Evolutionary conservation across 2,888 invertebrate genomes (phyloP).

Genomic region (Chalcosyrphus nemorum): DNA sequence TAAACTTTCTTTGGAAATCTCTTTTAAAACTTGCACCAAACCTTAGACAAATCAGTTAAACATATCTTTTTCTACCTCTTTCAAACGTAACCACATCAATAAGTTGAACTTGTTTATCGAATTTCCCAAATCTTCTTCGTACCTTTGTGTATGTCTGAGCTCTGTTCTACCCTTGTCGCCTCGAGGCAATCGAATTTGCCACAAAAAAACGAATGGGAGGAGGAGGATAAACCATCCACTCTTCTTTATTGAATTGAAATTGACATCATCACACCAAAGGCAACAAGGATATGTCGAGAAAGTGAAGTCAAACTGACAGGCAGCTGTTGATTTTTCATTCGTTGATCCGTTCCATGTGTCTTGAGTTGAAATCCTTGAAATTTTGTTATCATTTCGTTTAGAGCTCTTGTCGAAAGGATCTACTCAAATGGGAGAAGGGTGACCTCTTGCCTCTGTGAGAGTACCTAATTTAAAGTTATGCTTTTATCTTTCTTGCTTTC

Average conservation of each 20-base stretch:
- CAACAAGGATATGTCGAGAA: conserved; percentile 8
- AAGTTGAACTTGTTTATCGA: conserved; percentile 42
- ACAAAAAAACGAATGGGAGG: not conserved
- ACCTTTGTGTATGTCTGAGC: not conserved
- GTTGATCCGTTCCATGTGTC: conserved; percentile 53
- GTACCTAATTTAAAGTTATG: conserved; percentile 63
- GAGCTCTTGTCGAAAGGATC: conserved; percentile 8
- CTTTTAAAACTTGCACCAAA: conserved; percentile 7
- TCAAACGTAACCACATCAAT: conserved; percentile 26
- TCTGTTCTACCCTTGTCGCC: not conserved
- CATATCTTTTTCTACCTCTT: not conserved
- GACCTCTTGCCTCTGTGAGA: conserved; percentile 20
- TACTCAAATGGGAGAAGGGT: not conserved
- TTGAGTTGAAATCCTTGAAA: conserved; percentile 11
- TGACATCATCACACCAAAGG: conserved; percentile 45
- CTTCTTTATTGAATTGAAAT: conserved; percentile 53
- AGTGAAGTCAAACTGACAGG: conserved; percentile 52
- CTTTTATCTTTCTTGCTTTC: conserved; percentile 34
- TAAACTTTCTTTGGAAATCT: conserved; percentile 6
- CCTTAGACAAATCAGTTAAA: conserved; percentile 6
- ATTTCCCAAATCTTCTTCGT: conserved; percentile 44
- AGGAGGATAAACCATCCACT: conserved; percentile 21
- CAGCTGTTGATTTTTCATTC: conserved; percentile 68
- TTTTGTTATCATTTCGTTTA: conserved; percentile 38
- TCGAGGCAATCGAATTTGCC: conserved; percentile 28